Conservation (phyloP, 1,140 invertebrate species). For the Oreohelix idahoensis region DNA sequence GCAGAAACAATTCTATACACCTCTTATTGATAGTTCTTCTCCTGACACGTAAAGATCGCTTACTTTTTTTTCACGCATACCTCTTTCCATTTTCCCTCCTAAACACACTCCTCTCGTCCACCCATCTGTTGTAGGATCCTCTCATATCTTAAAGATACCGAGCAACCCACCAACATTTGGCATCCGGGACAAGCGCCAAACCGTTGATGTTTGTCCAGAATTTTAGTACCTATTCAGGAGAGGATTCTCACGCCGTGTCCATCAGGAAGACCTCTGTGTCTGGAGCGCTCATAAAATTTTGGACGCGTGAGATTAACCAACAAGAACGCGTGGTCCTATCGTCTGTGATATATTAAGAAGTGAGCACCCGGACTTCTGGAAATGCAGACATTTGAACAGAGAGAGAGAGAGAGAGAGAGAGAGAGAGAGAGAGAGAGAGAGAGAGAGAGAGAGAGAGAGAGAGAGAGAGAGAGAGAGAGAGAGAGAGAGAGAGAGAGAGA, state of each 20-base stretch:
- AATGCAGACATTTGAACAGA: not conserved
- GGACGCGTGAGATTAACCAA: not conserved
- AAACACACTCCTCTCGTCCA: too few relatives aligned
- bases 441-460: too few relatives aligned
- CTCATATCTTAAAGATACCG: not conserved
- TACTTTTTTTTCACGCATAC: too few relatives aligned
- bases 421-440: too few relatives aligned
- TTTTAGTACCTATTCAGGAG: conserved; percentile 1
- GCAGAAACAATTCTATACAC: too few relatives aligned
- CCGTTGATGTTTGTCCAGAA: not conserved
- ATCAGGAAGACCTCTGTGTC: not conserved
- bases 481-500: too few relatives aligned
- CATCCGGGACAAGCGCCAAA: not conserved
- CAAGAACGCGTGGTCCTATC: not conserved
- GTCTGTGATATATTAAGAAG: not conserved
- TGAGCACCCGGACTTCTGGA: not conserved
- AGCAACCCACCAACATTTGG: not conserved
- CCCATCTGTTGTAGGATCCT: not conserved
- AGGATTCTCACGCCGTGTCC: not conserved
- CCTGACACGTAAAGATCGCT: too few relatives aligned
- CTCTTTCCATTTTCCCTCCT: too few relatives aligned
- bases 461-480: too few relatives aligned
- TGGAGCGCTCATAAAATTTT: not conserved
- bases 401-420: not conserved
- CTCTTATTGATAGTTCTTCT: too few relatives aligned